Base-by-base conservation (phyloP, 37 sponge, comb jelly and placozoan species). In the Theonella swinhoei region DNA sequence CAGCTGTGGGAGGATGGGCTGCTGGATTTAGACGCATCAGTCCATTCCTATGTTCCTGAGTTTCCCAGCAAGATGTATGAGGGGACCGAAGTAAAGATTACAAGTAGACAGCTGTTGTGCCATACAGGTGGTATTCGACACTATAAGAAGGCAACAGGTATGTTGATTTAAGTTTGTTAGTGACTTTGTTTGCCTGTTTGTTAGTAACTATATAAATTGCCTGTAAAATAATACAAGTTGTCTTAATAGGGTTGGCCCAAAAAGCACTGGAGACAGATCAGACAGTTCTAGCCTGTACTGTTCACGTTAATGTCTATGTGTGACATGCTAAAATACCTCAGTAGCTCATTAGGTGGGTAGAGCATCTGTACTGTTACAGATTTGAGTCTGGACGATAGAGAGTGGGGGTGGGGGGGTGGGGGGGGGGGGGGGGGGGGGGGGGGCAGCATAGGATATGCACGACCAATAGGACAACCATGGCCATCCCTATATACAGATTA, bases 71-170 rank as follows among this genome's bases (percentile, higher is more conserved):
- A 96, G 85, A 80, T 29, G 7, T 92, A 80, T 66, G 78, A 85
- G 0, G 94, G 87, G 1, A 69, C 84, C 31, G 74, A 43, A 0
- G 96, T 95, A 3, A 28, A n/a, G 3, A 72, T 97, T 26, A 97
- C 95, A 4, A 78, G 88, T 24, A 33, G 95, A 30, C 77, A 87
- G 65, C 73, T 97, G 17, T 68, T 97, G 65, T 78, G 80, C 17
- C 95, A 97, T 85, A 80, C 88, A 60, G 89, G 78, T 0, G 93
- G 95, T 0, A 82, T 97, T 3, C 60, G 98, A 19, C 91, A 90
- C 78, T 97, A 97, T 73, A 4, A 59, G 38, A 85, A 86, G 39
- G 34, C 67, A 7, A 17, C 54, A 47, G 54, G 54, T 47, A 47
- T 70, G 4, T 22, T 70, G 22, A 7, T 8, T 24, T 7, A 66